Evolutionary conservation across 2,888 invertebrate species (phyloP).

Genomic region (Trichacis sp.): DNA sequence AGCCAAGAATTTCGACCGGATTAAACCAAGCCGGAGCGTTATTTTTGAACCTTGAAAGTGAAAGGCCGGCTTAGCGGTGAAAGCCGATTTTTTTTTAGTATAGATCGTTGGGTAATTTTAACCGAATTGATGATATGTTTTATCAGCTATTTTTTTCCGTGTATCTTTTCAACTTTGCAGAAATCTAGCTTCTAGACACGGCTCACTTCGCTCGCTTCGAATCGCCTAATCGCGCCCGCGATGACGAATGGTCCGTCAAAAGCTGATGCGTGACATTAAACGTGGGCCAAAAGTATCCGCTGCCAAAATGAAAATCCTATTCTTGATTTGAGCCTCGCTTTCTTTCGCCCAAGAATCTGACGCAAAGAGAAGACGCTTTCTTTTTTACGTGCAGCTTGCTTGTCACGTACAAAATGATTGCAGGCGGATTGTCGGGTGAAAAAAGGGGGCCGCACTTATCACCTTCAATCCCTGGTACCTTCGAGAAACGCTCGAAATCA

Average conservation of each 20-base stretch:
- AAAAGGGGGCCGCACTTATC: conserved; percentile 6
- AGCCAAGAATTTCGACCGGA: too few relatives aligned
- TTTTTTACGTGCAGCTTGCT: neutral
- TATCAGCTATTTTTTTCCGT: too few relatives aligned
- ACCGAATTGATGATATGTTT: too few relatives aligned
- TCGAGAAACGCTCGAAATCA: conserved; percentile 6
- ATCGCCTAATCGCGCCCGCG: conserved; percentile 24
- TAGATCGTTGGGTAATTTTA: too few relatives aligned
- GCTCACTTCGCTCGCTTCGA: conserved; percentile 30
- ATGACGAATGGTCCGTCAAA: conserved; percentile 42
- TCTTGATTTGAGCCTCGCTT: conserved; percentile 23
- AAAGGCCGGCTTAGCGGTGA: too few relatives aligned
- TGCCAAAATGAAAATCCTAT: conserved; percentile 20
- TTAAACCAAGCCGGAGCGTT: too few relatives aligned
- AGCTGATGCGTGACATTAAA: conserved; percentile 47
- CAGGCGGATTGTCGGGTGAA: neutral
- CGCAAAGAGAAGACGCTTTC: neutral
- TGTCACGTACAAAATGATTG: conserved; percentile 1
- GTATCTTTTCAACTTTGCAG: too few relatives aligned
- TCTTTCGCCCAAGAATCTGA: too few relatives aligned
- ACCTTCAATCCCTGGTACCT: neutral
- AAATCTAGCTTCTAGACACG: conserved; percentile 7
- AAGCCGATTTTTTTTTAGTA: too few relatives aligned
- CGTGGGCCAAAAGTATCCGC: neutral
- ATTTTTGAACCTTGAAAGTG: too few relatives aligned